phyloP scores from a whole-genome alignment of 2,888 invertebrate species.

The Pandemis corylana region DNA sequence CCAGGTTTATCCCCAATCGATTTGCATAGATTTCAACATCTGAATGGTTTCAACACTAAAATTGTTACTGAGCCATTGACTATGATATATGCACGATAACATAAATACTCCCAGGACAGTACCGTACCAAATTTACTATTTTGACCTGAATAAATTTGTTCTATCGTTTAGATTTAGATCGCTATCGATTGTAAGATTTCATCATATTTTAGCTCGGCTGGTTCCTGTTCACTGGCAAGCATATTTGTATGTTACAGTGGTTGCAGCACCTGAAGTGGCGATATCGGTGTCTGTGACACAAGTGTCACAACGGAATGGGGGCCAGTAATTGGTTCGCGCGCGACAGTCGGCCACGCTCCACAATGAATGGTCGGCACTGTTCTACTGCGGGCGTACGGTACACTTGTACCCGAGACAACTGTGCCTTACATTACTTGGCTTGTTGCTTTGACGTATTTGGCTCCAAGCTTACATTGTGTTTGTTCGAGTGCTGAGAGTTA shows the following conservation, averaged over 20 bases:
- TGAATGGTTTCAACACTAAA: not conserved
- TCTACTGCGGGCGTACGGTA: not conserved
- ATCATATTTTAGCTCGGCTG: slow-evolving; percentile 6
- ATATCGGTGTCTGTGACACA: not conserved
- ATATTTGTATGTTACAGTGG: slow-evolving; percentile 16
- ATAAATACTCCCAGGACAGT: not conserved
- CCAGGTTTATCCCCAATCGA: not conserved
- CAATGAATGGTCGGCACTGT: slow-evolving; percentile 27
- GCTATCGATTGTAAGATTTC: not conserved
- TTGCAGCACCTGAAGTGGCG: slow-evolving; percentile 13
- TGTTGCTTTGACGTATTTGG: no score
- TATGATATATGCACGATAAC: not conserved
- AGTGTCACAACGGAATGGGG: slow-evolving; percentile 17
- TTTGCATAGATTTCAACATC: not conserved
- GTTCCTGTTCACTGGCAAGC: slow-evolving; percentile 21
- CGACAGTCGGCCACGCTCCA: slow-evolving; percentile 31
- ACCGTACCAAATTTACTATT: not conserved
- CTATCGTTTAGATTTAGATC: not conserved
- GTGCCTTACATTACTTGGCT: not conserved
- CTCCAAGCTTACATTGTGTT: no score
- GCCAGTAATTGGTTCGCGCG: slow-evolving; percentile 27
- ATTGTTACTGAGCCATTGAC: not conserved
- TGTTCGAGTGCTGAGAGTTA: no score
- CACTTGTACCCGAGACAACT: not conserved
- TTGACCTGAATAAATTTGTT: not conserved